Evolutionary conservation across 2,797 vertebrate species (phyloP).

Genomic region (Melanotaenia nigrans): DNA sequence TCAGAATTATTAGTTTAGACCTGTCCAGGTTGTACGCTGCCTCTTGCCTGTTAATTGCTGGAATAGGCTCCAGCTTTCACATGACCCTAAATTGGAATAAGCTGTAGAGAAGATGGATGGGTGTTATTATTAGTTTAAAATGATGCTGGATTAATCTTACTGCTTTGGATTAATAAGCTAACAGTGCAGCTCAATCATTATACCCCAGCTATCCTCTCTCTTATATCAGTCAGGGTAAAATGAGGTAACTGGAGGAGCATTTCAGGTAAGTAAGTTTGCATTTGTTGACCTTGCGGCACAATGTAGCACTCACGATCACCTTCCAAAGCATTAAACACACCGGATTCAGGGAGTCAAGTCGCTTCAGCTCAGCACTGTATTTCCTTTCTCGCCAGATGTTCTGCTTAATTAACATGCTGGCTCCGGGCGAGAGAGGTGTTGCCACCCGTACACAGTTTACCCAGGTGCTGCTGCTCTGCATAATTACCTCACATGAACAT

Average conservation of each 20-base stretch:
- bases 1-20: background rate
- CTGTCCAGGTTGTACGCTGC: no score
- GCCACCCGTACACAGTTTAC: conserved; percentile 44
- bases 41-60: no score
- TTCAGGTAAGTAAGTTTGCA: conserved; percentile 17
- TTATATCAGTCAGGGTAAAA: conserved; percentile 4
- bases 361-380: conserved; percentile 23
- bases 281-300: conserved; percentile 30
- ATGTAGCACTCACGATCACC: conserved; percentile 25
- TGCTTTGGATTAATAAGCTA: background rate
- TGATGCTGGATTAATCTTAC: background rate
- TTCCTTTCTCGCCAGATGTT: conserved; percentile 68
- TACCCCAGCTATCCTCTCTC: background rate
- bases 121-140: background rate
- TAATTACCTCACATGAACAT: conserved; percentile 57
- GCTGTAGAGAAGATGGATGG: no score
- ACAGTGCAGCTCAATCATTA: background rate
- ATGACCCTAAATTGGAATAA: no score
- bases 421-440: conserved; percentile 44
- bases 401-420: conserved; percentile 60
- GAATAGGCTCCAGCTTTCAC: no score
- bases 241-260: conserved; percentile 2
- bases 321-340: conserved; percentile 42
- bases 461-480: conserved; percentile 63
- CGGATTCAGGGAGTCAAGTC: conserved; percentile 34